Conservation (phyloP, 2,888 invertebrate genomes). For the Drosophila rellima region DNA sequence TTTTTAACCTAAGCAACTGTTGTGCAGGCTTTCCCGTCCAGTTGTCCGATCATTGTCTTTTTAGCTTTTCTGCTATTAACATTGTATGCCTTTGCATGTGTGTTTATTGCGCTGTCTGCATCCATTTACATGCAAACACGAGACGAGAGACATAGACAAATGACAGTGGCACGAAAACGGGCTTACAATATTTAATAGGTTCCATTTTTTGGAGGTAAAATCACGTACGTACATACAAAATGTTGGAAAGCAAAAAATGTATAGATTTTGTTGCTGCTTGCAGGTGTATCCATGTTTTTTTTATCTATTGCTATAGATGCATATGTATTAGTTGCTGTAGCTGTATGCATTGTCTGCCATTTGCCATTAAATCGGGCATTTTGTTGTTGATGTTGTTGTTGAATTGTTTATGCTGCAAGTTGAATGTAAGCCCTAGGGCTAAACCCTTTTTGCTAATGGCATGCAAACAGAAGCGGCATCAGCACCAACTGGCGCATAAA, state of each 20-base stretch:
- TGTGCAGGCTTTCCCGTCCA: not conserved
- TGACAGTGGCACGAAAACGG: constrained; percentile 19
- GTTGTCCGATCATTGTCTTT: constrained; percentile 9
- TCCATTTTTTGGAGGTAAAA: constrained; percentile 26
- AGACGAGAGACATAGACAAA: constrained; percentile 19
- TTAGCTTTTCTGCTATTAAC: constrained; percentile 1
- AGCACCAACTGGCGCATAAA: constrained; percentile 30
- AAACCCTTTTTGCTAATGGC: constrained; percentile 50
- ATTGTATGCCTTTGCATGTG: not conserved
- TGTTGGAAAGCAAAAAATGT: constrained; percentile 18
- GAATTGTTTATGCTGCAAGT: constrained; percentile 44
- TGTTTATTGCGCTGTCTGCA: constrained; percentile 23
- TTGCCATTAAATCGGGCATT: constrained; percentile 33
- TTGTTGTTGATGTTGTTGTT: constrained; percentile 30
- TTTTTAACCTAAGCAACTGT: not conserved
- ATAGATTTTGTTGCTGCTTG: constrained; percentile 21
- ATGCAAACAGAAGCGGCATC: constrained; percentile 32
- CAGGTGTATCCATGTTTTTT: constrained; percentile 15
- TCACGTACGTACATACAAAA: constrained; percentile 22
- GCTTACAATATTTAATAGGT: constrained; percentile 36
- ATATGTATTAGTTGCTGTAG: constrained; percentile 3
- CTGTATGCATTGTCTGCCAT: constrained; percentile 27
- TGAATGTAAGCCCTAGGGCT: constrained; percentile 21
- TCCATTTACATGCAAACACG: constrained; percentile 11
- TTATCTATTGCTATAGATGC: constrained; percentile 12